phyloP scores from a whole-genome alignment of 2,797 vertebrate genomes.

The Antrozous pallidus region DNA sequence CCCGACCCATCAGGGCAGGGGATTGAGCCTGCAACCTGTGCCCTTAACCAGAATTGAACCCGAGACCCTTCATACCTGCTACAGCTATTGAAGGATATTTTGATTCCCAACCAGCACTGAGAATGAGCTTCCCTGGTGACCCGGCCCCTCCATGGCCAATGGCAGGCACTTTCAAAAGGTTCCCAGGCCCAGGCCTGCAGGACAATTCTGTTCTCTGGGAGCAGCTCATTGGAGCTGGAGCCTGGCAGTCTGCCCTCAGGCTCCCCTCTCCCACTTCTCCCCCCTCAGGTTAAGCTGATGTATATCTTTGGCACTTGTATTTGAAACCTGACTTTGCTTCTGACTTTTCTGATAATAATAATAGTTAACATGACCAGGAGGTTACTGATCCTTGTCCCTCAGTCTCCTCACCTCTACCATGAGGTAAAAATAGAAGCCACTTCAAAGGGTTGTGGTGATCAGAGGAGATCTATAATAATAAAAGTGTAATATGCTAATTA shows the following conservation, averaged over 20 bases:
- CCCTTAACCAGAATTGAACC: too few relatives aligned
- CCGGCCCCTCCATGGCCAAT: background rate
- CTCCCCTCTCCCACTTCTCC: background rate
- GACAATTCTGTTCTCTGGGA: background rate
- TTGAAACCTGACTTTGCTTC: background rate
- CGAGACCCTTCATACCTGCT: too few relatives aligned
- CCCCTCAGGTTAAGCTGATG: background rate
- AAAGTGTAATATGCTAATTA: too few relatives aligned
- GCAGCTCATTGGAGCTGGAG: background rate
- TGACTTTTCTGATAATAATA: background rate
- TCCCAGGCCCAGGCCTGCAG: background rate
- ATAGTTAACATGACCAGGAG: background rate
- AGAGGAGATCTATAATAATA: too few relatives aligned
- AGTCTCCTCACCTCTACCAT: background rate
- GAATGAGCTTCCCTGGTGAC: background rate
- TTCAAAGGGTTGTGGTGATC: background rate
- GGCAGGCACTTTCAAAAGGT: background rate
- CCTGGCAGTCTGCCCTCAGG: background rate
- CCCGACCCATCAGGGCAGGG: too few relatives aligned
- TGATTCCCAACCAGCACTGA: too few relatives aligned
- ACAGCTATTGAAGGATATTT: background rate
- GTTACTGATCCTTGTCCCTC: background rate
- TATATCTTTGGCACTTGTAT: background rate
- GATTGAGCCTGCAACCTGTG: too few relatives aligned
- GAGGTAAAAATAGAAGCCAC: background rate